A percentile compares a stretch with the other conserved stretches of the same genome.
Evolutionary conservation across 2,888 invertebrate species (phyloP).

Genomic region (Athalia cordata): DNA sequence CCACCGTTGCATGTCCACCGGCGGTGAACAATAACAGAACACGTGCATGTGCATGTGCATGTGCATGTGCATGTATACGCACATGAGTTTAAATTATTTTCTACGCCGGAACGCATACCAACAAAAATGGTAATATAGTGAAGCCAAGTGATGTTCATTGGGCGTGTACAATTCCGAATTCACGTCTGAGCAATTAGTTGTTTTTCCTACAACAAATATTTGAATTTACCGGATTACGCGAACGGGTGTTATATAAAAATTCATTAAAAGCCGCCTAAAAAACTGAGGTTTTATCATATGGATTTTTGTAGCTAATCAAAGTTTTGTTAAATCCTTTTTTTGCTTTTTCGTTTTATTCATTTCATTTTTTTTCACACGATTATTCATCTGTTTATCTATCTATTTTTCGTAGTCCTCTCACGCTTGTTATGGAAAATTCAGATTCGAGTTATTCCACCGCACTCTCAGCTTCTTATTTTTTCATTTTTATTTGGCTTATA

Average conservation of each 20-base stretch:
- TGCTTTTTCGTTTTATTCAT: neutral
- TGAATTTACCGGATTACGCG: constrained; percentile 14
- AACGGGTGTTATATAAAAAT: constrained; percentile 31
- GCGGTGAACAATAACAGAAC: too few species aligned
- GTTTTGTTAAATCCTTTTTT: constrained; percentile 14
- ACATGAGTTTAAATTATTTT: neutral
- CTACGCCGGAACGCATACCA: neutral
- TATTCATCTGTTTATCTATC: neutral
- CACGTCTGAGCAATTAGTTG: constrained; percentile 16
- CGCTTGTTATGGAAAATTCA: constrained; percentile 19
- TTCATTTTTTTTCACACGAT: neutral
- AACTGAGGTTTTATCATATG: neutral
- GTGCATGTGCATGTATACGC: neutral
- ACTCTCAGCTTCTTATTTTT: neutral
- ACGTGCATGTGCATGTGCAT: neutral
- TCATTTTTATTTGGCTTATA: too few species aligned
- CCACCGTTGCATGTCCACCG: too few species aligned
- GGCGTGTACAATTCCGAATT: constrained; percentile 10
- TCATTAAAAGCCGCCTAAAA: constrained; percentile 18
- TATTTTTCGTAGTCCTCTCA: neutral
- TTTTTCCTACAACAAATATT: constrained; percentile 38
- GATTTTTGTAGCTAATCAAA: constrained; percentile 11
- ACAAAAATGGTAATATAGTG: neutral
- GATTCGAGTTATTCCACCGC: constrained; percentile 7
- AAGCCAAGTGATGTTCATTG: neutral